Percentiles rank a stretch among this genome's conserved stretches.
Conservation (phyloP, 1,140 invertebrate species). For the Trissolcus basalis region DNA sequence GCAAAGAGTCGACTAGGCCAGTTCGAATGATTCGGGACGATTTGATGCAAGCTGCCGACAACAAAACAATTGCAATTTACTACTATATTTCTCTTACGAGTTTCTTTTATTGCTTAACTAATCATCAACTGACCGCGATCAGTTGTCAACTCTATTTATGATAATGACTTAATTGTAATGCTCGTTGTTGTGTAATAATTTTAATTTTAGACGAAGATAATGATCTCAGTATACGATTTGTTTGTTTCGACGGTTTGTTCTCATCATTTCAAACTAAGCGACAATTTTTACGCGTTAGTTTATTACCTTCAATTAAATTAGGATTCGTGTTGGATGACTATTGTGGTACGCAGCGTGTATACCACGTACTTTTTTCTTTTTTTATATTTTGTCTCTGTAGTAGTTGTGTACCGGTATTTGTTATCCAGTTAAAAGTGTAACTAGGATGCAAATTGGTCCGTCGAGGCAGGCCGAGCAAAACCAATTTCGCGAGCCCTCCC, state of each 20-base stretch:
- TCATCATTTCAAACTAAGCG: not conserved
- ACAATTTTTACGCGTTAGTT: not conserved
- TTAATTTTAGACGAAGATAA: not conserved
- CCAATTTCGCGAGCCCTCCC: not conserved
- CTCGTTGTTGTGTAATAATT: not conserved
- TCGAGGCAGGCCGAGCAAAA: not conserved
- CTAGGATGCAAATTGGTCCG: not conserved
- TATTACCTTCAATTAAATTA: too few species aligned
- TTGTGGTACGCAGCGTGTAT: too few species aligned
- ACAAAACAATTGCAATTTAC: slow-evolving; percentile 17
- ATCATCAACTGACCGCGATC: not conserved
- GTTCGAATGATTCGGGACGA: slow-evolving; percentile 14
- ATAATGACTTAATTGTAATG: too few species aligned
- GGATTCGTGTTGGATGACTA: too few species aligned
- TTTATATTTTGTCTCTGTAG: too few species aligned
- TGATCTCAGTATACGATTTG: slow-evolving; percentile 5
- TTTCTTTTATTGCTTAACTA: too few species aligned
- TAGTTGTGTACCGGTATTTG: too few species aligned
- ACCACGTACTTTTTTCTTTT: too few species aligned
- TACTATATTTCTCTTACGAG: too few species aligned
- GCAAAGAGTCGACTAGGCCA: not conserved
- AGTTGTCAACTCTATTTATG: slow-evolving; percentile 2
- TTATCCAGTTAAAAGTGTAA: too few species aligned
- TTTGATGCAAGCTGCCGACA: slow-evolving; percentile 5
- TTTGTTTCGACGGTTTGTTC: too few species aligned